These are phyloP conservation scores for Hetaerina titia DNA, from an alignment of 2,888 invertebrate species.

Conservation along the genomic window DNA sequence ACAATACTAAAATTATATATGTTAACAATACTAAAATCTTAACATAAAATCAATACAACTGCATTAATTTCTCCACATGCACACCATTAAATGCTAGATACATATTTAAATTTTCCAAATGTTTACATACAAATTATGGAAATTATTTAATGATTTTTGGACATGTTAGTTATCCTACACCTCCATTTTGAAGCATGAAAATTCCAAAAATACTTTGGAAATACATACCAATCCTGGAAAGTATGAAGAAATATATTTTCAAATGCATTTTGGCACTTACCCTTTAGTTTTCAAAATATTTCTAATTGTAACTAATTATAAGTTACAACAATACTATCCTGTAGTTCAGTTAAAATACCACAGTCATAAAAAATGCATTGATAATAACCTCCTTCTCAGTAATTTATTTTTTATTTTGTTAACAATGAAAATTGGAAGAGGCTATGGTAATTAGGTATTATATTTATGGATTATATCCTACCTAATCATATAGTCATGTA, in stretches of 20 bases:
- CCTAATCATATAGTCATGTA: background rate
- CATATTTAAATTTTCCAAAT: background rate
- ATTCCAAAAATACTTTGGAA: background rate
- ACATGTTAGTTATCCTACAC: background rate
- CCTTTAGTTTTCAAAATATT: background rate
- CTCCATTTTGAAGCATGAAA: background rate
- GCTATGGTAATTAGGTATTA: background rate
- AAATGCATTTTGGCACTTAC: slow-evolving; percentile 21
- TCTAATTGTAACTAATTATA: background rate
- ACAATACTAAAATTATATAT: no score
- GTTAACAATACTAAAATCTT: no score
- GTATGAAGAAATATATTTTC: background rate
- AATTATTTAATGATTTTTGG: background rate
- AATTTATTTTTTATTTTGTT: background rate
- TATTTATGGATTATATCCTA: background rate
- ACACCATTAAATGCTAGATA: background rate
- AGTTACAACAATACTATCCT: background rate
- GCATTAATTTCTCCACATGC: background rate
- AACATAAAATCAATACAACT: background rate
- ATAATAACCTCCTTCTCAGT: background rate
- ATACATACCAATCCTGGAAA: background rate
- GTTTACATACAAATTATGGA: background rate
- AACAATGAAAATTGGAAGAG: slow-evolving; percentile 26
- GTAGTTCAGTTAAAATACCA: background rate
- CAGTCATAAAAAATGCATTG: background rate